Percentiles rank a stretch among this genome's conserved stretches.
Conservation (phyloP, 1,140 invertebrate species). For the Drosophila murphyi region DNA sequence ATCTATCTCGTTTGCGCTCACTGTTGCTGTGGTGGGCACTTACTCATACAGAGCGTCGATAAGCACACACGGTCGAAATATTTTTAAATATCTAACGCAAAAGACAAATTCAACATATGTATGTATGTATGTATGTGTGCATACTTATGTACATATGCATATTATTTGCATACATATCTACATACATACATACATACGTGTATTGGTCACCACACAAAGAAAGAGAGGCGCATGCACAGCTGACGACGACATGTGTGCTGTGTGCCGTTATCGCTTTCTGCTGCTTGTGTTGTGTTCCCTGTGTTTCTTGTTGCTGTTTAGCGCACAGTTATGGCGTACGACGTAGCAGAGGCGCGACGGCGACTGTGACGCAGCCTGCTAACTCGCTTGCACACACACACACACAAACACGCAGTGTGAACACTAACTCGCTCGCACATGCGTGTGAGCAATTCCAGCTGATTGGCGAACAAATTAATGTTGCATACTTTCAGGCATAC, state of each 20-base stretch:
- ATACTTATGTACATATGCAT: constrained; percentile 10
- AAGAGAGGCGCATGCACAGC: constrained; percentile 17
- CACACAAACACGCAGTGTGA: neutral
- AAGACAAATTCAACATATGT: constrained; percentile 20
- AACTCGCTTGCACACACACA: constrained; percentile 36
- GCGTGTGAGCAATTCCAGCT: constrained; percentile 27
- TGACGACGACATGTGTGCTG: constrained; percentile 13
- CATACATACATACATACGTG: neutral
- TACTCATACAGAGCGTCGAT: constrained; percentile 27
- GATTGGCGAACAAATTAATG: neutral
- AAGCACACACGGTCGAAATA: constrained; percentile 36
- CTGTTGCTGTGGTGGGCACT: neutral
- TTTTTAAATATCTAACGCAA: constrained; percentile 45
- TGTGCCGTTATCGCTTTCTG: constrained; percentile 53
- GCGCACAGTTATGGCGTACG: constrained; percentile 62
- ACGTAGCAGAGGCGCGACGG: constrained; percentile 29
- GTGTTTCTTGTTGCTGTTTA: constrained; percentile 27
- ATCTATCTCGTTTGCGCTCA: neutral
- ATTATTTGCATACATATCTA: neutral
- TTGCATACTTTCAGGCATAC: constrained; percentile 64
- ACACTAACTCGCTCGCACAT: constrained; percentile 31
- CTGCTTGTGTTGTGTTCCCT: neutral
- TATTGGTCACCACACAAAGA: neutral
- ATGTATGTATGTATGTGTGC: neutral
- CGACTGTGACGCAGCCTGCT: constrained; percentile 21